Percentiles rank a stretch among this genome's conserved stretches.
phyloP scores from a whole-genome alignment of 2,797 vertebrate species.

The Hafferia zeledoni region DNA sequence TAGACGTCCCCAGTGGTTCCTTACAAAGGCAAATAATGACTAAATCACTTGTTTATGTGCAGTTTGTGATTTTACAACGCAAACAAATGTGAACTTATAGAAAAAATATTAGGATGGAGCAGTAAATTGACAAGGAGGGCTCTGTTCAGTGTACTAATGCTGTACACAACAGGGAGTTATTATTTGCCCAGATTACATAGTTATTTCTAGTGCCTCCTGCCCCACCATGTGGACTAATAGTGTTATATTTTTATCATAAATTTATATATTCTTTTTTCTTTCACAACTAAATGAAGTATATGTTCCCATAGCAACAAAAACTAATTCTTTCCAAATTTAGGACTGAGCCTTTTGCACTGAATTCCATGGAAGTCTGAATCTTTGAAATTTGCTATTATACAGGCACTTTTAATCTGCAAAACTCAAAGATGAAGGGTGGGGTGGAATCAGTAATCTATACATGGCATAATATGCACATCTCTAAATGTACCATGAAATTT shows the following conservation, averaged over 20 bases:
- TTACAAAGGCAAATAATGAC: slow-evolving; percentile 70
- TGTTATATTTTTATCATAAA: slow-evolving; percentile 79
- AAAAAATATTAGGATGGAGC: slow-evolving; percentile 43
- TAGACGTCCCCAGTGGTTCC: slow-evolving; percentile 16
- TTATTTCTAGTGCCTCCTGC: slow-evolving; percentile 85
- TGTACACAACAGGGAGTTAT: slow-evolving; percentile 23
- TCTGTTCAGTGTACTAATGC: slow-evolving; percentile 26
- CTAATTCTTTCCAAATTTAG: slow-evolving; percentile 64
- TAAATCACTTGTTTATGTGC: slow-evolving; percentile 47
- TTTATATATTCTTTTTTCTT: slow-evolving; percentile 50
- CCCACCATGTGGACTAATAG: slow-evolving; percentile 91
- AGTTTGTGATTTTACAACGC: slow-evolving; percentile 65
- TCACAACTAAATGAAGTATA: slow-evolving; percentile 29
- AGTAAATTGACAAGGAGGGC: slow-evolving; percentile 35
- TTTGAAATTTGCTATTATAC: slow-evolving; percentile 31
- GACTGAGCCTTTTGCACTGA: slow-evolving; percentile 40
- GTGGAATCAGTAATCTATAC: not conserved
- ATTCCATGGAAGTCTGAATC: slow-evolving; percentile 11
- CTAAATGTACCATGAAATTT: not conserved
- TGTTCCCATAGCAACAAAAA: slow-evolving; percentile 63
- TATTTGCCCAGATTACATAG: slow-evolving; percentile 28
- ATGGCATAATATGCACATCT: not conserved
- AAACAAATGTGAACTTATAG: slow-evolving; percentile 55
- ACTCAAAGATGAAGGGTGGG: not conserved
- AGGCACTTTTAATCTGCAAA: slow-evolving; percentile 37